A percentile compares a stretch with the other conserved stretches of the same genome.
These are phyloP conservation scores for Fratercula arctica DNA, from an alignment of 2,797 vertebrate species.

Conservation along the genomic window DNA sequence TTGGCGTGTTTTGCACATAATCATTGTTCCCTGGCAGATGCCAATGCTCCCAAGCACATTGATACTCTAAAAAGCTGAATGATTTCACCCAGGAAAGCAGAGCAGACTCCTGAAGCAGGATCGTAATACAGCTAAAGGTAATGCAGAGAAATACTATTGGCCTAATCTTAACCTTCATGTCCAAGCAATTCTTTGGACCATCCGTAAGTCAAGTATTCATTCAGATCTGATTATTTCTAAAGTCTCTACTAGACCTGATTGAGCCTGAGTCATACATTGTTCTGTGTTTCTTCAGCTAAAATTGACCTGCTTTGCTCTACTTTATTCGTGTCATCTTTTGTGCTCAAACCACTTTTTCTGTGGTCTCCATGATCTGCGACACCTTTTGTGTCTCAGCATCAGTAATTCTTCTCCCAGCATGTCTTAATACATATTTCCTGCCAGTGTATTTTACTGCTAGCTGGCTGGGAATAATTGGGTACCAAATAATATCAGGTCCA, in stretches of 20 bases:
- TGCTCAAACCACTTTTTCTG: neutral
- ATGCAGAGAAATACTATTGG: neutral
- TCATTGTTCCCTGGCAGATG: neutral
- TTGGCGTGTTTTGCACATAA: neutral
- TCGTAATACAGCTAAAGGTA: neutral
- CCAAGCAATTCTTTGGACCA: neutral
- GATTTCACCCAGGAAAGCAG: neutral
- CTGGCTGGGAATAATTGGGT: neutral
- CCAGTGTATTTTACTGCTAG: neutral
- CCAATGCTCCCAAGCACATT: accelerated
- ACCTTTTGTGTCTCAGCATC: neutral
- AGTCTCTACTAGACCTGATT: neutral
- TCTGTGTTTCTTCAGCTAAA: neutral
- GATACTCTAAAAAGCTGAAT: neutral
- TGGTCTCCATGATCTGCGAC: neutral
- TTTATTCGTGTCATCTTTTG: neutral
- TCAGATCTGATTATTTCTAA: neutral
- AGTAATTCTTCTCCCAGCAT: neutral
- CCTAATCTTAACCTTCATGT: neutral
- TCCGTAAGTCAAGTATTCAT: neutral
- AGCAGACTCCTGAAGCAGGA: neutral
- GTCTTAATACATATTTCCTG: neutral
- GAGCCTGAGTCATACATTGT: neutral
- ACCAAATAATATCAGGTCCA: neutral
- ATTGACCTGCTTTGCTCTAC: neutral